Evolutionary conservation across 2,797 vertebrate genomes (phyloP).

Genomic region (Loris lydekkerianus): DNA sequence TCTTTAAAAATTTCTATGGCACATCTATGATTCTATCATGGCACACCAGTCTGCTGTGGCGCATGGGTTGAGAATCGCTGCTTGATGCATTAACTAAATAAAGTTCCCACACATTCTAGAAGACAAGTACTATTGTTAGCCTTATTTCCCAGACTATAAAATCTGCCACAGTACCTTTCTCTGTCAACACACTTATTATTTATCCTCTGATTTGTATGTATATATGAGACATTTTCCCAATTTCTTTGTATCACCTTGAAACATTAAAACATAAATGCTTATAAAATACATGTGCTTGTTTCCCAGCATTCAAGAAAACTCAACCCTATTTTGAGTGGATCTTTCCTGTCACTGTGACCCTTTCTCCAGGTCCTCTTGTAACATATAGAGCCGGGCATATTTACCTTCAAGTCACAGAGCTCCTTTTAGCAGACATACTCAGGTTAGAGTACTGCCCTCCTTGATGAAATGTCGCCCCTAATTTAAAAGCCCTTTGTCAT

Average conservation of each 20-base stretch:
- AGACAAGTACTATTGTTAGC: not conserved
- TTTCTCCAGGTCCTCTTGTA: not conserved
- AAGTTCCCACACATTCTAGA: not conserved
- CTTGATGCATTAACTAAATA: not conserved
- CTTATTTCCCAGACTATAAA: conserved; percentile 36
- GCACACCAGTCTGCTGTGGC: no score
- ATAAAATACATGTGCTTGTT: conserved; percentile 4
- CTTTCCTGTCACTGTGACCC: not conserved
- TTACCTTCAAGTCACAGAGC: conserved; percentile 21
- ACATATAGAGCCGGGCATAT: not conserved
- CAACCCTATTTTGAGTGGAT: not conserved
- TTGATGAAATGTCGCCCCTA: not conserved
- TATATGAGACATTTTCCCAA: conserved; percentile 13
- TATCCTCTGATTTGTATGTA: not conserved
- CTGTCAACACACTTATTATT: not conserved
- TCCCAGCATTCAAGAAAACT: not conserved
- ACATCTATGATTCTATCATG: no score
- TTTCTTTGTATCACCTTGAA: conserved; percentile 47
- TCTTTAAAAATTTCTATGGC: no score
- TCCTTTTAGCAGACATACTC: not conserved
- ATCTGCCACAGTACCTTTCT: not conserved
- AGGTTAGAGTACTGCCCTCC: conserved; percentile 17
- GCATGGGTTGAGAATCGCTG: no score
- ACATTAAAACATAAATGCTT: conserved; percentile 59
- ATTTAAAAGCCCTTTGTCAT: conserved; percentile 52